Evolutionary conservation across 2,113 vertebrate species (phyloP).

Genomic region (Xyliphius kryptos): DNA sequence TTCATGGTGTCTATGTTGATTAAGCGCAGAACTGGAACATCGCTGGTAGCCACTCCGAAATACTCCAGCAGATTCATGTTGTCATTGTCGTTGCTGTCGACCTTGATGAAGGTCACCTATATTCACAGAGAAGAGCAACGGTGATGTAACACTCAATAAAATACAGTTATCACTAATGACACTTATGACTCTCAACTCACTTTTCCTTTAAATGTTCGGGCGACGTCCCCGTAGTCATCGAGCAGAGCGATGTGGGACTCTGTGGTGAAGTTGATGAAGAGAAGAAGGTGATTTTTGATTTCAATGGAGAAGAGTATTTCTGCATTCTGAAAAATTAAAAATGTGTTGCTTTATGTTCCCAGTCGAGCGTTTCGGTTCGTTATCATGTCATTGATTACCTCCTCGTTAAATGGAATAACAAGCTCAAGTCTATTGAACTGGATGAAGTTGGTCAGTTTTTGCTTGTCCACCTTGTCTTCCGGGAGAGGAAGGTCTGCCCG

Average conservation of each 20-base stretch:
- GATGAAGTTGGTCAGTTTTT: conserved; percentile 65
- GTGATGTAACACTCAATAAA: background rate
- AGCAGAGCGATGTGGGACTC: conserved; percentile 56
- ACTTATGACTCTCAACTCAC: conserved; percentile 47
- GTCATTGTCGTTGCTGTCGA: conserved; percentile 59
- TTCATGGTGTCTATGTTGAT: conserved; percentile 68
- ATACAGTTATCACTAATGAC: background rate
- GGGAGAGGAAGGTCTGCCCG: conserved; percentile 68
- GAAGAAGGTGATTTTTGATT: conserved; percentile 74
- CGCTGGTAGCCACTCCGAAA: conserved; percentile 63
- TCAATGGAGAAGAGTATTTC: conserved; percentile 72
- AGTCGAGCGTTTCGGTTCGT: too few species aligned
- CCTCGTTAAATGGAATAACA: conserved; percentile 69
- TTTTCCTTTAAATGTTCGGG: conserved; percentile 70
- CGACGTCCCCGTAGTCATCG: conserved; percentile 50
- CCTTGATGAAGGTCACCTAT: conserved; percentile 76
- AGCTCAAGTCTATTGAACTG: conserved; percentile 71
- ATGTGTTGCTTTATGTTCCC: too few species aligned
- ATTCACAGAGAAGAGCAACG: background rate
- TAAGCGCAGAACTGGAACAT: conserved; percentile 69
- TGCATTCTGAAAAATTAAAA: conserved; percentile 68
- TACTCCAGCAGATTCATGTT: conserved; percentile 70
- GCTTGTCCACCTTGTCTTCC: conserved; percentile 57
- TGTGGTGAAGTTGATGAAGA: conserved; percentile 77
- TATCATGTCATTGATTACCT: too few species aligned